Evolutionary conservation across 2,888 invertebrate genomes (phyloP).

Genomic region (Sminthurinus aureus): DNA sequence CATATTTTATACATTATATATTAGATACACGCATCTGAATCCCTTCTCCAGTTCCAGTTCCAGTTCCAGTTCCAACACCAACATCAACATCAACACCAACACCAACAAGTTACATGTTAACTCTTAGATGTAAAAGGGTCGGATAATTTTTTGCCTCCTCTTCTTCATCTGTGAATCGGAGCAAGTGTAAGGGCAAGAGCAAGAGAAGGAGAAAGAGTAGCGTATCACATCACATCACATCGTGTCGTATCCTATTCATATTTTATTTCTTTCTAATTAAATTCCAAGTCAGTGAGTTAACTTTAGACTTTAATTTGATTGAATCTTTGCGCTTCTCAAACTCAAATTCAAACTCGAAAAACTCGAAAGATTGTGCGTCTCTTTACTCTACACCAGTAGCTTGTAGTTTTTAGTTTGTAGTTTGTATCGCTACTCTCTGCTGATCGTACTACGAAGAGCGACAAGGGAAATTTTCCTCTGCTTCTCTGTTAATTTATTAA

Average conservation of each 20-base stretch:
- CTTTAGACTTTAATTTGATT: not conserved
- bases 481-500: not conserved
- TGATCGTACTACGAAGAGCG: not conserved
- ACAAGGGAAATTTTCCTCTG: not conserved
- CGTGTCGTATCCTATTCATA: not conserved
- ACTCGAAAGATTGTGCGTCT: no score
- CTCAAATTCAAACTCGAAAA: no score
- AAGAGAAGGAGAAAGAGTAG: no score
- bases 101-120: no score
- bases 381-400: no score
- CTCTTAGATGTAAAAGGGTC: not conserved
- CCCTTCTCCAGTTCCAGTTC: no score
- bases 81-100: no score
- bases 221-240: not conserved
- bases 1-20: no score
- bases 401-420: not conserved
- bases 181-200: no score
- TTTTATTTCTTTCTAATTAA: constrained; percentile 23
- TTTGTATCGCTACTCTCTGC: not conserved
- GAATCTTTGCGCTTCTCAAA: not conserved
- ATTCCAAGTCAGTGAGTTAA: constrained; percentile 2
- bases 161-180: not conserved
- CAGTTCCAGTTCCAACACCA: no score
- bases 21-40: no score
- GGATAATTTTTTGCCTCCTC: not conserved